Percentiles rank a stretch among this genome's conserved stretches.
phyloP scores from a whole-genome alignment of 2,888 invertebrate species.

The Plusia festucae region DNA sequence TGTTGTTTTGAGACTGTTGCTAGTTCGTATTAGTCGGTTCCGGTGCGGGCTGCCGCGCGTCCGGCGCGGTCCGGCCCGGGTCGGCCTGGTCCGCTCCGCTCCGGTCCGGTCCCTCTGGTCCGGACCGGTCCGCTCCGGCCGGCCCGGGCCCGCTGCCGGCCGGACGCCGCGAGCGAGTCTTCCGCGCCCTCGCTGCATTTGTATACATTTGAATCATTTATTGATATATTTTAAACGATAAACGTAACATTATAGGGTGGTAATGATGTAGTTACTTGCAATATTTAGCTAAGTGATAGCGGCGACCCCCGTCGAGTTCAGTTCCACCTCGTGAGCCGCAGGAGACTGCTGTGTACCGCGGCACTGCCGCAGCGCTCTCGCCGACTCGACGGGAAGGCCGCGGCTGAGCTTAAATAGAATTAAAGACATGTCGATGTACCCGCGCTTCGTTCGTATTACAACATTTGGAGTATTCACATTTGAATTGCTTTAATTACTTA shows the following conservation, averaged over 20 bases:
- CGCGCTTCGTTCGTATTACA: constrained; percentile 84
- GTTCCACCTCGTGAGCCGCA: constrained; percentile 45
- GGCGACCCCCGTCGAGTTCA: constrained; percentile 75
- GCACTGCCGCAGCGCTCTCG: constrained; percentile 59
- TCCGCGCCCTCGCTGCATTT: constrained; percentile 73
- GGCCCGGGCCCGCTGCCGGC: constrained; percentile 22
- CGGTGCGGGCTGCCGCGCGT: constrained; percentile 38
- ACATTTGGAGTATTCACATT: constrained; percentile 88
- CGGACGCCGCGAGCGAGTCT: constrained; percentile 60
- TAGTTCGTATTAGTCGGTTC: constrained; percentile 55
- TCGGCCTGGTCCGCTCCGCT: constrained; percentile 10
- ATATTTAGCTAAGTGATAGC: constrained; percentile 84
- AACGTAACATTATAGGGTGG: constrained; percentile 78
- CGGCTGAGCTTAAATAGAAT: constrained; percentile 61
- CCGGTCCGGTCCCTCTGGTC: constrained; percentile 9
- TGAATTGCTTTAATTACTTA: constrained; percentile 90
- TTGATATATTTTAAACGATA: constrained; percentile 78
- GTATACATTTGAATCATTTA: constrained; percentile 79
- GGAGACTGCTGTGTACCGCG: constrained; percentile 82
- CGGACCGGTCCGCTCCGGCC: constrained; percentile 12
- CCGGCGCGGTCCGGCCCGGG: constrained; percentile 10
- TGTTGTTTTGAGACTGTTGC: constrained; percentile 68
- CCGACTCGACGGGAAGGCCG: constrained; percentile 46
- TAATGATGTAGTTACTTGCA: constrained; percentile 84
- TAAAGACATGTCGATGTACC: constrained; percentile 69